Evolutionary conservation across 1,140 invertebrate species (phyloP), one percentile per base, ranked within the genome.

Genomic region (Eueides isabella): DNA sequence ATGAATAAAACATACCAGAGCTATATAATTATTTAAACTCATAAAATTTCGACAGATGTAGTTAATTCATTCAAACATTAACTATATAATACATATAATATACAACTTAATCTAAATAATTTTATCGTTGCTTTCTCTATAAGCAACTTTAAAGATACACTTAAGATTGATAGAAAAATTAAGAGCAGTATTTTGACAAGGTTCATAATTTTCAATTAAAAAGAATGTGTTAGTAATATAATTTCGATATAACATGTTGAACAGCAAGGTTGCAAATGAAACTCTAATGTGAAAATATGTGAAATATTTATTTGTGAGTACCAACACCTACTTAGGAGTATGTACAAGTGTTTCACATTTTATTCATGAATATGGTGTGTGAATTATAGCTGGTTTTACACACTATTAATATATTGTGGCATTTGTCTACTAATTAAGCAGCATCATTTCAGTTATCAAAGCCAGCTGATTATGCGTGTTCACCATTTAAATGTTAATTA

Each of bases 401-500:
- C 74, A 80, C 78, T 84, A 84, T 88, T 85, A 88, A 83, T 79
- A 85, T 74, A 68, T 85, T 81, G 80, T 77, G 72, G 71, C 84
- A 82, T 88, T 92, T 91, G 85, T 87, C 83, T 85, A 85, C 76
- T 88, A 91, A 91, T 91, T 91, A 90, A 85, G 81, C 83, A 80
- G 79, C 85, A 81, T 81, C 82, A 81, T 84, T 80, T 81, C 85
- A 84, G 83, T 86, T 84, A 88, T 86, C 79, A 85, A 87, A 85
- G 80, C 85, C 87, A 87, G 74, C 85, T 92, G 88, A 91, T 90
- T 90, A 91, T 91, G 86, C 89, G 85, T 92, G 89, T 85, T 91
- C 84, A 92, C 83, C 89, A 90, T 91, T 91, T 90, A 91, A 88
- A 91, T 92, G 89, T 87, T 91, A 92, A 92, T 92, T 90, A 91